phyloP scores from a whole-genome alignment of 2,888 invertebrate species.

The Ophion slaviceki region DNA sequence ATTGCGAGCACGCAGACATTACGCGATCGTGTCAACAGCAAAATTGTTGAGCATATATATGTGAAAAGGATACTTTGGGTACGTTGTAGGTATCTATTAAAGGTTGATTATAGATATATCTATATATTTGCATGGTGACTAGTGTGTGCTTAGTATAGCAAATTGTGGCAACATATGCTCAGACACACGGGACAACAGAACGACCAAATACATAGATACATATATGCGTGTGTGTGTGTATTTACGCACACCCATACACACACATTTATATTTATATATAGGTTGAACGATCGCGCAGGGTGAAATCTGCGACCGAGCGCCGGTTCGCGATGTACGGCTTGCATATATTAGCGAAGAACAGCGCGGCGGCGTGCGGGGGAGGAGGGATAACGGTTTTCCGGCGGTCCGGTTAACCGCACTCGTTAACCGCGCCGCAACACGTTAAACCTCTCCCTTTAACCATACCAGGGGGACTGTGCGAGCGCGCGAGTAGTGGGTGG shows the following conservation, averaged over 20 bases:
- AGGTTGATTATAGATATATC: background rate
- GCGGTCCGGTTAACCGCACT: constrained; percentile 82
- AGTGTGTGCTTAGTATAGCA: constrained; percentile 62
- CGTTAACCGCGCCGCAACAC: constrained; percentile 83
- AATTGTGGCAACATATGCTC: constrained; percentile 82
- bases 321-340: constrained; percentile 60
- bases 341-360: constrained; percentile 81
- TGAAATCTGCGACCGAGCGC: constrained; percentile 59
- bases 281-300: constrained; percentile 54
- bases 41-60: constrained; percentile 23
- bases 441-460: constrained; percentile 73
- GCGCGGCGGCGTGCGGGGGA: constrained; percentile 60
- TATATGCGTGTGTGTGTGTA: background rate
- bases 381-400: constrained; percentile 77
- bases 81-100: background rate
- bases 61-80: background rate
- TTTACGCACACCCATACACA: background rate
- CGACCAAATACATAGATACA: constrained; percentile 26
- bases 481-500: constrained; percentile 14
- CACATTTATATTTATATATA: constrained; percentile 27
- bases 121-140: constrained; percentile 1
- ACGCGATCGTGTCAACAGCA: constrained; percentile 43
- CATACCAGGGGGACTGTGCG: constrained; percentile 48
- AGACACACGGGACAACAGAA: constrained; percentile 75
- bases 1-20: constrained; percentile 10